Conservation (phyloP, 2,797 vertebrate genomes). For the Glyptemys insculpta region DNA sequence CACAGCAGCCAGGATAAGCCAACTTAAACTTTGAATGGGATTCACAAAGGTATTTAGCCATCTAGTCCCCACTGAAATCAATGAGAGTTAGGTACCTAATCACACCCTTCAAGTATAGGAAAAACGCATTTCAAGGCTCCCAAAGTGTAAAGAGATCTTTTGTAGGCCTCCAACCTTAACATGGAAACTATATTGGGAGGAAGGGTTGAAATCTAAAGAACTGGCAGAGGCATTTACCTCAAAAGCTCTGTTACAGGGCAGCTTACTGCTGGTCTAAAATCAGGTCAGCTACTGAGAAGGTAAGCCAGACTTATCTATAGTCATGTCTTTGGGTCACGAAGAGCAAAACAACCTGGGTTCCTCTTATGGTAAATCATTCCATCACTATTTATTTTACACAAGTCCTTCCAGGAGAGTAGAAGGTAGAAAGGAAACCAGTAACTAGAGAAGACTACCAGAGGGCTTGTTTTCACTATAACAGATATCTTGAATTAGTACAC, state of each 20-base stretch:
- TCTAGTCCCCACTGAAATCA: too few species aligned
- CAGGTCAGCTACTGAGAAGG: not conserved
- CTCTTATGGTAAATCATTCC: not conserved
- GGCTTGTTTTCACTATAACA: too few species aligned
- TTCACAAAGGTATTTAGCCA: too few species aligned
- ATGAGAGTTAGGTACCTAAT: too few species aligned
- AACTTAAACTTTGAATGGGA: too few species aligned
- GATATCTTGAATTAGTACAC: too few species aligned
- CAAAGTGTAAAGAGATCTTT: not conserved
- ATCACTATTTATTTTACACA: not conserved
- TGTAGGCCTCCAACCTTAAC: not conserved
- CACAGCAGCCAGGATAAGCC: not conserved
- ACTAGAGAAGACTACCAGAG: not conserved
- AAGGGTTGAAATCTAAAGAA: not conserved
- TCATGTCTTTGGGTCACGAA: not conserved
- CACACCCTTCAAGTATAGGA: too few species aligned
- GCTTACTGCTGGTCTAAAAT: not conserved
- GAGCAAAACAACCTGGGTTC: not conserved
- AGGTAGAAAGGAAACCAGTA: not conserved
- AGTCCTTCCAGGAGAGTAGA: not conserved
- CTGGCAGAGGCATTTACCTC: not conserved
- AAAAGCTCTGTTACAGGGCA: not conserved
- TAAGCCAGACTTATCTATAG: not conserved
- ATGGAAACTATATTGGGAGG: not conserved
- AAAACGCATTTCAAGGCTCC: not conserved